A percentile compares a stretch with the other conserved stretches of the same genome.
Conservation (phyloP, 2,797 vertebrate species). For the Parauchenoglanis ngamensis region DNA sequence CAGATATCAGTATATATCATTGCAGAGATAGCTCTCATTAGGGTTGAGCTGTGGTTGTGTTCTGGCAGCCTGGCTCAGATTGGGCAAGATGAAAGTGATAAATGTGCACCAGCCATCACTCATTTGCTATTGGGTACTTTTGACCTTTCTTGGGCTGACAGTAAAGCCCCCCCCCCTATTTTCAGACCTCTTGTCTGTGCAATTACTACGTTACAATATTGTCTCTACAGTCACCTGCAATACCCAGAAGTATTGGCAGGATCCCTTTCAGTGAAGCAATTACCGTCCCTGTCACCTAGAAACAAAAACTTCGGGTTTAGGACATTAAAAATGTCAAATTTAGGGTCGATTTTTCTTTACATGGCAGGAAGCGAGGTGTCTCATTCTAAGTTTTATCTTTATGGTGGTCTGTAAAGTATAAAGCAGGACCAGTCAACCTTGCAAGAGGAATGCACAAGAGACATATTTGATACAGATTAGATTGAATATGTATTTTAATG, state of each 20-base stretch:
- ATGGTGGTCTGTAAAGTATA: no score
- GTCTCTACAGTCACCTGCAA: not conserved
- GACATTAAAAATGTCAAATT: not conserved
- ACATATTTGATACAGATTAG: not conserved
- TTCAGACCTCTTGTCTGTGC: not conserved
- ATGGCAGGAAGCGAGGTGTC: not conserved
- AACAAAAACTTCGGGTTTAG: not conserved
- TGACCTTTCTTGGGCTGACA: constrained; percentile 3
- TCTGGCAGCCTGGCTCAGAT: not conserved
- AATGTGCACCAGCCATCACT: not conserved
- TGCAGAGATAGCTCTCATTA: not conserved
- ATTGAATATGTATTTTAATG: not conserved
- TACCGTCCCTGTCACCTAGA: not conserved
- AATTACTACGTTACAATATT: not conserved
- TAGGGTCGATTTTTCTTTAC: not conserved
- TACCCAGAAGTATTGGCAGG: not conserved
- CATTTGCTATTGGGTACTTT: constrained; percentile 17
- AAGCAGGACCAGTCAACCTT: not conserved
- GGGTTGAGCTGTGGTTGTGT: not conserved
- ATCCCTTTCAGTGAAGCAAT: not conserved
- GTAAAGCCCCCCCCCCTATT: not conserved
- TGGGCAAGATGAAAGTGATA: constrained; percentile 7
- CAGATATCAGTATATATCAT: not conserved
- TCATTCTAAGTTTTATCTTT: not conserved
- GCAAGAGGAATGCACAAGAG: not conserved